Evolutionary conservation across 2,113 vertebrate species (phyloP).

Genomic region (Candoia aspera): DNA sequence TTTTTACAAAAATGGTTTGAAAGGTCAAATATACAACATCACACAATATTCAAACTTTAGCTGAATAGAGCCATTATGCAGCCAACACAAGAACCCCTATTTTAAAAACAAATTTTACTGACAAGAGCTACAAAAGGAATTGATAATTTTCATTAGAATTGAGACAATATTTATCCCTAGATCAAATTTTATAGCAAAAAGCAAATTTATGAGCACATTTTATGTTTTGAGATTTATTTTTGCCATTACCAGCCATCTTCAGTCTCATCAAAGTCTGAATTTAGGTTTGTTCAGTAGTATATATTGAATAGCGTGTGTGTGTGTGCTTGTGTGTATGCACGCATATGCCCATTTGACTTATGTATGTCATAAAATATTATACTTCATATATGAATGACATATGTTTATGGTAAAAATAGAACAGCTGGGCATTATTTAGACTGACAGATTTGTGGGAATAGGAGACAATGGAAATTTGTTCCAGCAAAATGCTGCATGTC

Average conservation of each 20-base stretch:
- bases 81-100: background rate
- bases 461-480: background rate
- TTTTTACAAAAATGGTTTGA: background rate
- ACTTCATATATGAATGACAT: background rate
- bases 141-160: background rate
- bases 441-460: background rate
- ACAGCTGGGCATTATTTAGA: background rate
- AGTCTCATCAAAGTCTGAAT: background rate
- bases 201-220: background rate
- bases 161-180: background rate
- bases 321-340: background rate
- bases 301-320: background rate
- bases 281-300: background rate
- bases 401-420: background rate
- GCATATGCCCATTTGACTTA: background rate
- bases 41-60: background rate
- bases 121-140: background rate
- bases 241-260: background rate
- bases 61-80: background rate
- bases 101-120: conserved; percentile 3
- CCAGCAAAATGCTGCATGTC: background rate
- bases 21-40: background rate
- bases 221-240: background rate
- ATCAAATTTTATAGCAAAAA: conserved; percentile 14
- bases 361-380: background rate